These are phyloP conservation scores for Stegodyphus dumicola DNA, from an alignment of 1,140 invertebrate species.

Conservation along the genomic window DNA sequence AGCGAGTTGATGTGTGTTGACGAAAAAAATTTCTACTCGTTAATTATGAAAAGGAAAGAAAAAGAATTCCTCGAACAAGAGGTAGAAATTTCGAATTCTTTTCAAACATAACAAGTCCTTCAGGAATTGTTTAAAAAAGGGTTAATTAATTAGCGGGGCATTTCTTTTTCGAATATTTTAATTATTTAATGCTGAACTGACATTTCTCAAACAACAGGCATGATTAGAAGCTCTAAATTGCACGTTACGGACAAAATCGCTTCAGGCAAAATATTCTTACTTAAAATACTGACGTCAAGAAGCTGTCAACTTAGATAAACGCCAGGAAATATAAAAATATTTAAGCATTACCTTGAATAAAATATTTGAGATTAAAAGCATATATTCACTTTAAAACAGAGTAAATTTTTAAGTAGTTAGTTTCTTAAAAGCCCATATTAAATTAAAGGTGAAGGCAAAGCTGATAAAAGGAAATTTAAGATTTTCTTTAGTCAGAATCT, in stretches of 20 bases:
- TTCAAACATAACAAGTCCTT: slow-evolving; percentile 5
- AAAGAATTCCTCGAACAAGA: not conserved
- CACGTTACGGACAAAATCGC: not conserved
- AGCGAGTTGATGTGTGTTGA: too few species aligned
- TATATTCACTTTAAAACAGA: too few species aligned
- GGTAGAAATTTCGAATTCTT: slow-evolving; percentile 35
- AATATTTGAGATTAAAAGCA: too few species aligned
- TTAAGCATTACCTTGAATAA: too few species aligned
- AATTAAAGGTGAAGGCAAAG: not conserved
- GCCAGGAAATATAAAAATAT: too few species aligned
- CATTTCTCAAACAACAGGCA: slow-evolving; percentile 6
- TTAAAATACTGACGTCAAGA: too few species aligned
- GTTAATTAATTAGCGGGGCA: slow-evolving; percentile 32
- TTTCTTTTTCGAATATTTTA: not conserved
- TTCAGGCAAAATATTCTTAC: too few species aligned
- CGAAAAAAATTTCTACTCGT: too few species aligned
- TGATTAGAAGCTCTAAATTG: slow-evolving; percentile 23
- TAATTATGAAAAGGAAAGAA: too few species aligned
- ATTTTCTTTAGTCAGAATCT: too few species aligned
- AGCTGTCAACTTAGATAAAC: too few species aligned
- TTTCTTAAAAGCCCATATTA: not conserved
- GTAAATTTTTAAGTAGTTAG: not conserved
- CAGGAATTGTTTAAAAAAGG: slow-evolving; percentile 5
- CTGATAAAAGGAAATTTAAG: not conserved
- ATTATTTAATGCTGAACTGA: slow-evolving; percentile 28